Base-by-base conservation (phyloP, 2,888 invertebrate genomes). In the Embidobia sp. region DNA sequence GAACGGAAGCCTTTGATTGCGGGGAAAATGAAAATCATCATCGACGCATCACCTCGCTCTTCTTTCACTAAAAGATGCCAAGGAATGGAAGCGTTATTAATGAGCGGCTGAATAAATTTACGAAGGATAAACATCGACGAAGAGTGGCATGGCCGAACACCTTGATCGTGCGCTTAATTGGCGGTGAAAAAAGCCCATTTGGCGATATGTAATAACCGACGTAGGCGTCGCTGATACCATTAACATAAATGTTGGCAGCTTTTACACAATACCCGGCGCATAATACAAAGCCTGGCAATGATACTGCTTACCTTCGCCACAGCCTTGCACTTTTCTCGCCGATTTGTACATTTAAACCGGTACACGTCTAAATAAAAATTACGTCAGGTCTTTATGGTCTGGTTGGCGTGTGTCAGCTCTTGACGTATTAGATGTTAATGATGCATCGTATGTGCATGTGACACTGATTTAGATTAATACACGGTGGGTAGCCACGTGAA, bases 221-320 rank as follows among this genome's bases (percentile, higher is more conserved):
- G 66, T 66, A 18, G 66, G 66, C 46, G 66, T 19, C 33, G 42
- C 31, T 67, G 67, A 42, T 75, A 59, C 40, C 8, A 75, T 75
- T 67, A 75, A 48, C 74, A 75, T 75, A 67, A 57, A 67, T 51
- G 46, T 49, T 46, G 53, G 37, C 8, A 55, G 42, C 53, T 51
- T 53, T 74, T 75, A 31, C 61, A 67, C 66, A 75, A 75, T 75
- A 67, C 16, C 31, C 33, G 40, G 13, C 40, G 15, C 49, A 27
- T 22, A 33, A 44, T 29, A 74, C 40, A 59, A 53, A 61, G 42
- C 27, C 37, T 40, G 61, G 61, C 46, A 53, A 70, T 70, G 59
- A 35, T 61, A 31, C 27, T 26, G 26, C 16, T 59, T 57, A 48
- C 72, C 72, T 72, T 72, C 72, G 48, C 40, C 15, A 18, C 37